These are phyloP conservation scores for Caenorhabditis parvicauda DNA, from an alignment of 2,888 invertebrate species.

Conservation along the genomic window DNA sequence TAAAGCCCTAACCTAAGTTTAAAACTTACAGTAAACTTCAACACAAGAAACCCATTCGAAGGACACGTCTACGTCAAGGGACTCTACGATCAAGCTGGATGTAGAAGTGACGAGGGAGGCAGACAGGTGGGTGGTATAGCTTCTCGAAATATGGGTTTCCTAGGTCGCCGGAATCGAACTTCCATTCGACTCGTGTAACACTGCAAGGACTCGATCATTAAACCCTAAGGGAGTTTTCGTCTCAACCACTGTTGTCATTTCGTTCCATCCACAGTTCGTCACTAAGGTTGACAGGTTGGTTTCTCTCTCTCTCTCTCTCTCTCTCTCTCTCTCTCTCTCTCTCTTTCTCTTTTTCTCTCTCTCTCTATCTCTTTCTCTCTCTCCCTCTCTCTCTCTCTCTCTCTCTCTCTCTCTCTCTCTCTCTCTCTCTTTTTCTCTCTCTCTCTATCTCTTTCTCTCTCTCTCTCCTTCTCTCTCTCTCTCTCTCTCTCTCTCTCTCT, in stretches of 20 bases:
- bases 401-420: not conserved
- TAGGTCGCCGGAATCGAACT: conserved; percentile 61
- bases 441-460: conserved; percentile 12
- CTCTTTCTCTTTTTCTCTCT: no score
- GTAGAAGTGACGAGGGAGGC: conserved; percentile 37
- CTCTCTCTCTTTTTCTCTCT: no score
- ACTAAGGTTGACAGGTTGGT: conserved; percentile 51
- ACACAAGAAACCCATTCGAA: conserved; percentile 48
- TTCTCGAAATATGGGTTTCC: not conserved
- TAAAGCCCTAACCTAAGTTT: not conserved
- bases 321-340: no score
- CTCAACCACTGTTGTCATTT: conserved; percentile 60
- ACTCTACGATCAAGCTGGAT: conserved; percentile 42
- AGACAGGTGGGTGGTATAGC: conserved; percentile 20
- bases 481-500: not conserved
- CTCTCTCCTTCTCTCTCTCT: not conserved
- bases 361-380: no score
- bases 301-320: conserved; percentile 13
- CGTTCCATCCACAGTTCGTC: conserved; percentile 62
- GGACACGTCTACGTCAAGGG: conserved; percentile 55
- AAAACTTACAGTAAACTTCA: conserved; percentile 38
- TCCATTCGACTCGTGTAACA: conserved; percentile 57
- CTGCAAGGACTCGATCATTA: conserved; percentile 57
- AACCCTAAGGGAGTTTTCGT: conserved; percentile 63
- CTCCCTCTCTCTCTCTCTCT: no score